Evolutionary conservation across 2,113 vertebrate genomes (phyloP).

Genomic region (Diadophis punctatus): DNA sequence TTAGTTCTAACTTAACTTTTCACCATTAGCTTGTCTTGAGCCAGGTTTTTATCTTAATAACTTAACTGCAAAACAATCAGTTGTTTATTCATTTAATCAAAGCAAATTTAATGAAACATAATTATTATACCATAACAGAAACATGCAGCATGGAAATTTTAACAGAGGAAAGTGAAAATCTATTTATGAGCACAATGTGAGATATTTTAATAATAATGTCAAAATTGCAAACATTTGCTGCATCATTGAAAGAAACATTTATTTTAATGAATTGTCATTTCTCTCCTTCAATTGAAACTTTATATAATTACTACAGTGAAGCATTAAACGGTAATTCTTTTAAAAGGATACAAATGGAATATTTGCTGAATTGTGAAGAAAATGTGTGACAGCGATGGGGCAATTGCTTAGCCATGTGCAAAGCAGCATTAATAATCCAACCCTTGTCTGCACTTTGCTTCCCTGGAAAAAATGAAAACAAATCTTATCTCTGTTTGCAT

Average conservation of each 20-base stretch:
- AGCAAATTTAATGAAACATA: background rate
- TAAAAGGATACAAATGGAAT: conserved; percentile 96
- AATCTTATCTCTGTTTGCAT: background rate
- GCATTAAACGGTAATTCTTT: background rate
- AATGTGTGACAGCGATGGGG: conserved; percentile 95
- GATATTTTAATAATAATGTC: background rate
- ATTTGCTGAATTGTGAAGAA: conserved; percentile 95
- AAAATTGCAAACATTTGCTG: background rate
- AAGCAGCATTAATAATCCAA: conserved; percentile 94
- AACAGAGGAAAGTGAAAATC: background rate
- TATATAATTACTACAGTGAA: background rate
- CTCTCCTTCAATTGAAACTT: background rate
- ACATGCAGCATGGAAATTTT: background rate
- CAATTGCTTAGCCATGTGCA: conserved; percentile 97
- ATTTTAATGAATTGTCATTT: background rate
- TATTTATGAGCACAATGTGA: background rate
- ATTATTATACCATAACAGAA: background rate
- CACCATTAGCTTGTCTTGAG: background rate
- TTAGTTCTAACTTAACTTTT: background rate
- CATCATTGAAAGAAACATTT: background rate
- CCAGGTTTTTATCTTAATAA: background rate
- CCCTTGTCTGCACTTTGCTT: conserved; percentile 95
- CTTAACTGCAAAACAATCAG: background rate
- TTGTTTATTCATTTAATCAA: background rate
- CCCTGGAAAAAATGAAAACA: conserved; percentile 74